Evolutionary conservation across 2,113 vertebrate genomes (phyloP).

Genomic region (Myiagra hebetior): DNA sequence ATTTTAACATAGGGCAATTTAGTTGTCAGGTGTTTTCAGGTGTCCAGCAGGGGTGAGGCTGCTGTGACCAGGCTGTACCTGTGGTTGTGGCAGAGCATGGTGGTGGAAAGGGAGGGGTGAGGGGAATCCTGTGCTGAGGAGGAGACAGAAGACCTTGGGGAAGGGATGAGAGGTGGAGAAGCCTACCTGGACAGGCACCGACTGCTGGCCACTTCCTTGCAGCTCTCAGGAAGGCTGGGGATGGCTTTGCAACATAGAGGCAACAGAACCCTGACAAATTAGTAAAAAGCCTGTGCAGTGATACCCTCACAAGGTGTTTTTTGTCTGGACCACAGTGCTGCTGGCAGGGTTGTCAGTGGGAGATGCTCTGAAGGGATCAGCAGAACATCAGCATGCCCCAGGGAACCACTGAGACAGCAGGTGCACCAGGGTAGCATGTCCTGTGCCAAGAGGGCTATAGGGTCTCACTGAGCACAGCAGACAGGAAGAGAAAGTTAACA

Average conservation of each 20-base stretch:
- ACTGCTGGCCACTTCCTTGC: not conserved
- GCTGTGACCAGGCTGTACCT: not conserved
- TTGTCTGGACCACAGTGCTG: not conserved
- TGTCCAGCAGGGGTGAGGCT: not conserved
- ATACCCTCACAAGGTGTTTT: not conserved
- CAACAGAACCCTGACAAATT: not conserved
- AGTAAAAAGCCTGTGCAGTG: not conserved
- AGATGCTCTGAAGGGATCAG: not conserved
- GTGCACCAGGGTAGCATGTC: not conserved
- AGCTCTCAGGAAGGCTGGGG: not conserved
- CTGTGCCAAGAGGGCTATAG: not conserved
- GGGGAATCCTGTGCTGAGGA: not conserved
- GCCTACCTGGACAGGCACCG: too few species aligned
- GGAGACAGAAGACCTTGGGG: not conserved
- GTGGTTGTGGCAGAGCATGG: not conserved
- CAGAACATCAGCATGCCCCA: not conserved
- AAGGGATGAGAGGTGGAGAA: not conserved
- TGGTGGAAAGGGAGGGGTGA: not conserved
- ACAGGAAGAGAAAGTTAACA: not conserved
- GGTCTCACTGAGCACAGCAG: not conserved
- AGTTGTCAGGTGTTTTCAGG: not conserved
- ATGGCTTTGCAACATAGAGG: not conserved
- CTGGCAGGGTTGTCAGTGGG: accelerated
- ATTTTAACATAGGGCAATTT: not conserved
- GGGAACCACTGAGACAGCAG: not conserved